Evolutionary conservation across 2,797 vertebrate genomes (phyloP), one percentile per base, ranked within the genome.

Genomic region (Alfaro cultratus): DNA sequence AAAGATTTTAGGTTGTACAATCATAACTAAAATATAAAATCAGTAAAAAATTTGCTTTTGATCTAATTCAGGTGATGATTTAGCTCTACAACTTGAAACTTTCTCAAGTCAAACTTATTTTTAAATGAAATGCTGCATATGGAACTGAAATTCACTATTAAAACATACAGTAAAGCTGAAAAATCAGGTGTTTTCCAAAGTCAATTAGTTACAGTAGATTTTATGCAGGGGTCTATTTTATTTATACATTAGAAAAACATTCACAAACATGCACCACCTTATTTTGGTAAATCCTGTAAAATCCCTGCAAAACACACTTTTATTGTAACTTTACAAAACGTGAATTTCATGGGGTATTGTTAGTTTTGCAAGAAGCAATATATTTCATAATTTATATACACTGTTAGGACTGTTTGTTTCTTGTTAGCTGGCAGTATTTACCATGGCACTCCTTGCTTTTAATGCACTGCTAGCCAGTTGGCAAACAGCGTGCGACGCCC

Each of bases 401-500:
- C 10, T 41, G 64, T 5, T 39, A 68, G 21, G 16, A 68, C 53
- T 55, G 53, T 29, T 29, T 57, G 11, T 57, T 57, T 57, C 26
- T 57, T 29, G 26, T 57, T 29, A 77, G 74, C 73, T 86, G 83
- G 77, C 73, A 86, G 85, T 49, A 74, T 80, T 55, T 80, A 74
- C 67, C 51, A 47, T 26, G 74, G 82, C 74, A 84, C 74, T 80
- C 73, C 80, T 89, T 87, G 87, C 78, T 79, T 87, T 83, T 90
- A 76, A 91, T 88, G 86, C 85, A 85, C 82, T 85, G 80, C 77
- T 76, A 74, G 81, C 78, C 81, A 84, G 83, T 91, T 91, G 83
- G 83, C 82, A 91, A 85, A 85, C 85, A 4, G 13, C 76, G 80
- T 88, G 89, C 78, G 72, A 77, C 74, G 71, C 76, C 60, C 89